Evolutionary conservation across 1,140 invertebrate genomes (phyloP).

Genomic region (Leptopilina clavipes): DNA sequence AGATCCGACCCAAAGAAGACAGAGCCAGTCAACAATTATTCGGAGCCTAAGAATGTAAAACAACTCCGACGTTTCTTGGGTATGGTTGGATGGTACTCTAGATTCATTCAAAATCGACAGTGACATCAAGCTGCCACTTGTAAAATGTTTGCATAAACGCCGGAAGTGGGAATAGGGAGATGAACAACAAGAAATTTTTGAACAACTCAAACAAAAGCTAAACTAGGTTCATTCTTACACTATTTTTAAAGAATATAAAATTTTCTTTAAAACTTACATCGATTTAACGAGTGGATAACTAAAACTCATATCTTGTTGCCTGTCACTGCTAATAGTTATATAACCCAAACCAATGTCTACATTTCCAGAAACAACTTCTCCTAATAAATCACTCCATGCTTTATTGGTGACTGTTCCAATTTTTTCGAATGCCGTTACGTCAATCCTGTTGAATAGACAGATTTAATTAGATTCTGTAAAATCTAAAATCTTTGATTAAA

Average conservation of each 20-base stretch:
- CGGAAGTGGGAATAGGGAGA: too few species aligned
- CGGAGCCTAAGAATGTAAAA: too few species aligned
- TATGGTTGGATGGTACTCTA: too few species aligned
- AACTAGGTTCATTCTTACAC: too few species aligned
- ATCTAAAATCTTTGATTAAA: not conserved
- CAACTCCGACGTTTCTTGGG: too few species aligned
- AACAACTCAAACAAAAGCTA: too few species aligned
- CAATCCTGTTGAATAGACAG: slow-evolving; percentile 65
- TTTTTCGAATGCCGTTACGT: slow-evolving; percentile 73
- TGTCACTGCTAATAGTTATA: slow-evolving; percentile 75
- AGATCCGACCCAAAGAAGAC: too few species aligned
- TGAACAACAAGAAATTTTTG: too few species aligned
- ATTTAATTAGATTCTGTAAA: not conserved
- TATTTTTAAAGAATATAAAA: slow-evolving; percentile 35
- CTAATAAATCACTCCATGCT: slow-evolving; percentile 78
- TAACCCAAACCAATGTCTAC: slow-evolving; percentile 78
- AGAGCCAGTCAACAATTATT: too few species aligned
- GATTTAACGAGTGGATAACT: slow-evolving; percentile 78
- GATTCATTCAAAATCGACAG: too few species aligned
- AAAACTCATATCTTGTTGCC: slow-evolving; percentile 76
- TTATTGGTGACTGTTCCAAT: slow-evolving; percentile 77
- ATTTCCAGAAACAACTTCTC: slow-evolving; percentile 74
- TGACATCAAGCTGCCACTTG: too few species aligned
- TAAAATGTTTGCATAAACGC: too few species aligned
- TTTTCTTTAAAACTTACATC: slow-evolving; percentile 68